Evolutionary conservation across 2,797 vertebrate species (phyloP), one percentile per base, ranked within the genome.

Genomic region (Vultur gryphus): DNA sequence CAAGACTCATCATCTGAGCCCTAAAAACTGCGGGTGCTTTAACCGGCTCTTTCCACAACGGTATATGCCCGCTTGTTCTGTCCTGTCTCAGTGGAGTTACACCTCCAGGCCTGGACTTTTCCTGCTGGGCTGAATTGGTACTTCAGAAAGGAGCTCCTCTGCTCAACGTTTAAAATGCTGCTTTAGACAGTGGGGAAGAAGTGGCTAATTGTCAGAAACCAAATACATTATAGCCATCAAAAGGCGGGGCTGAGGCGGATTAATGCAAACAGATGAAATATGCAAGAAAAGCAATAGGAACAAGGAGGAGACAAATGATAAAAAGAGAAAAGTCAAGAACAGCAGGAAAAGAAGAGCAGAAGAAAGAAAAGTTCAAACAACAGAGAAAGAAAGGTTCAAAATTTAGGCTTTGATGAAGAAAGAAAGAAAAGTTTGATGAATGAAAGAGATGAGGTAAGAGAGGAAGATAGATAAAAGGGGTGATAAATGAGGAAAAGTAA

Each of bases 111-210:
- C 62, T 24, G 62, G 70, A 39, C 64, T 82, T 88, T 44, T 41
- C 23, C 76, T 65, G 39, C 55, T 95, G 81, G 84, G 59, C 15
- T 77, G 66, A 96, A 89, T 24, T 88, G 77, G 51, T 73, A 48
- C 65, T 93, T 97, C 28, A 23, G 88, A 94, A 90, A 35, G n/a
- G 71, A 95, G 33, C 44, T 76, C 23, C 57, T 95, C 61, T 87
- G 59, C 89, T 70, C 75, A 72, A 13, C 5, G 1, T 83, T 37
- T 73, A 62, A 83, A 95, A 85, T 73, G 48, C 61, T 89, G 59
- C 65, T 94, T 80, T 75, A 79, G 67, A 48, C 25, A 57, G 43
- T 58, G n/a, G 85, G 73, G 49, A 82, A 80, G 37, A 95, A 87
- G 55, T 62, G 46, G 35, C 31, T 65, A 52, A 67, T 48, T 90